phyloP scores from a whole-genome alignment of 2,888 invertebrate genomes.

The Athalia rosae region DNA sequence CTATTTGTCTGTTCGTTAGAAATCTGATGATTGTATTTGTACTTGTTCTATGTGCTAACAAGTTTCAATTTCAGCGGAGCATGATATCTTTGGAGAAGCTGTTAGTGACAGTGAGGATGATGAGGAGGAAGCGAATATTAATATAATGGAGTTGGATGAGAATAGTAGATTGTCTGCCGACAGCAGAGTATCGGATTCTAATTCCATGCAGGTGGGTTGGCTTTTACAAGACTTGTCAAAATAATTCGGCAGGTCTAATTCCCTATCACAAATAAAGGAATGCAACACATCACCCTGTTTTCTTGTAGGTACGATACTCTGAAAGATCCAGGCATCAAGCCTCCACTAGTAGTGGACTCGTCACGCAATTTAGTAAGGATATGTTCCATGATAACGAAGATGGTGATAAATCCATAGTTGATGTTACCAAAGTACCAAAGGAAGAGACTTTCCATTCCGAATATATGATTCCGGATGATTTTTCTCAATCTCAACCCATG shows the following conservation, averaged over 20 bases:
- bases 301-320: conserved; percentile 30
- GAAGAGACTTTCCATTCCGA: conserved; percentile 67
- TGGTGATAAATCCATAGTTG: conserved; percentile 60
- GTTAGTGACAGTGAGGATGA: conserved; percentile 94
- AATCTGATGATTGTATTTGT: background rate
- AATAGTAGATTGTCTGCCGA: conserved; percentile 84
- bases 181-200: conserved; percentile 83
- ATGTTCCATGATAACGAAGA: conserved; percentile 74
- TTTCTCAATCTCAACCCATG: conserved; percentile 58
- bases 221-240: conserved; percentile 52
- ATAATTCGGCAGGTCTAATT: background rate
- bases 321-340: conserved; percentile 48
- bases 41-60: background rate
- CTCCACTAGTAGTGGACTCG: conserved; percentile 69
- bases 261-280: too few relatives aligned
- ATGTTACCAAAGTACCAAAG: conserved; percentile 60
- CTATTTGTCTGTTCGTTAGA: background rate
- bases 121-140: conserved; percentile 81
- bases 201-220: conserved; percentile 75
- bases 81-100: conserved; percentile 94
- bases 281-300: too few relatives aligned
- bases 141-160: conserved; percentile 87
- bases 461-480: conserved; percentile 65
- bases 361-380: conserved; percentile 79
- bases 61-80: conserved; percentile 77